Evolutionary conservation across 2,113 vertebrate species (phyloP), one percentile per base, ranked within the genome.

Genomic region (Daphoenositta chrysoptera): DNA sequence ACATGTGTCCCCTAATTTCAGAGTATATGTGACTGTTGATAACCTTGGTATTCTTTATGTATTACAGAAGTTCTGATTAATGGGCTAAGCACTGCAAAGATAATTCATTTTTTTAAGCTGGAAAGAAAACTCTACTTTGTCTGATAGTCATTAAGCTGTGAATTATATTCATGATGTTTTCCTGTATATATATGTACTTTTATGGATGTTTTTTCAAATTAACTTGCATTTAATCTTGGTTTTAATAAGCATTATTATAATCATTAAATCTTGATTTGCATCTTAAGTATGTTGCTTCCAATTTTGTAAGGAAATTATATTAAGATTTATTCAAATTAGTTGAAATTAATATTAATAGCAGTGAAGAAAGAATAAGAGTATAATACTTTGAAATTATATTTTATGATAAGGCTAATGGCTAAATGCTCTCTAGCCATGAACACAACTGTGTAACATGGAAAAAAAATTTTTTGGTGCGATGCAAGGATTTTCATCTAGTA

Each of bases 21-120:
- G 94, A 96, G 98, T 98, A 30, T 99, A 98, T 35, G 98, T 99
- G 96, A 99, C 99, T 94, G 98, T 99, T 73, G 99, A 99, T 98
- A 99, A 98, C 94, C 99, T 99, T 61, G 99, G 99, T 40, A 99
- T 99, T 97, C 99, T 99, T 90, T 99, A 99, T 95, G 91, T 99
- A 84, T 98, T 99, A 77, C 98, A 97, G 97, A 98, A 97, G 78
- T 94, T 98, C 81, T 97, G 97, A 91, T 97, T 90, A 95, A 64
- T 72, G 60, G 64, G 51, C 75, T 91, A 42, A 94, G 60, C 17
- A 28, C 44, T 57, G 72, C 83, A 70, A 82, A 92, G 44, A 69
- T 68, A 70, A 83, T 10, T 68, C 1, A 14, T n/a, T 82, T 89
- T 89, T 96, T 94, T 87, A 53, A 93, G 35, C 7, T 88, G 77